These are phyloP conservation scores for Catocala fraxini DNA, from an alignment of 2,888 invertebrate species.

Conservation along the genomic window DNA sequence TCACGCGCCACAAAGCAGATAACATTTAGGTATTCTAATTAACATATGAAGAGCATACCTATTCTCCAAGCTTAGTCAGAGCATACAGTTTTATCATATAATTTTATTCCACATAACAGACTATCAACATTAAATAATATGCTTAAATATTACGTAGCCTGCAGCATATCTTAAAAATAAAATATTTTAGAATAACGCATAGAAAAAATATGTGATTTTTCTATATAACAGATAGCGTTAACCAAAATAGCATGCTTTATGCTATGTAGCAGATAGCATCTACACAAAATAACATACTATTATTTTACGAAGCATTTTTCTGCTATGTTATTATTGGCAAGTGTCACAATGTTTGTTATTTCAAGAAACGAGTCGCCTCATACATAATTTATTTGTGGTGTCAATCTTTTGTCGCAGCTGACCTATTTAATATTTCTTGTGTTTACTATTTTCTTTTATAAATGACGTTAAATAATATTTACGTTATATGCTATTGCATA, in stretches of 20 bases:
- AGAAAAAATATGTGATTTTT: too few species aligned
- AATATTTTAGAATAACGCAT: too few species aligned
- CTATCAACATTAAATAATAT: too few species aligned
- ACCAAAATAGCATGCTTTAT: conserved; percentile 1
- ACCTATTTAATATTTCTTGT: conserved; percentile 23
- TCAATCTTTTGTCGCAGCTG: conserved; percentile 31
- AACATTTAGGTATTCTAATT: too few species aligned
- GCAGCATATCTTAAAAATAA: too few species aligned
- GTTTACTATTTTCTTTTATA: conserved; percentile 2
- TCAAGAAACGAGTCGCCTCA: conserved; percentile 19
- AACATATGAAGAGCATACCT: too few species aligned
- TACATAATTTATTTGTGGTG: conserved; percentile 30
- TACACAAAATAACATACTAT: background rate
- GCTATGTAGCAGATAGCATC: background rate
- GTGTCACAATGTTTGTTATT: conserved; percentile 29
- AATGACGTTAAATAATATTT: background rate
- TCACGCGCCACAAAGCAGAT: too few species aligned
- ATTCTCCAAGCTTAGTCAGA: too few species aligned
- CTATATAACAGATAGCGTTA: background rate
- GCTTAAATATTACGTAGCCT: too few species aligned
- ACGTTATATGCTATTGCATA: background rate
- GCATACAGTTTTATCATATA: too few species aligned
- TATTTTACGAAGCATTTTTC: conserved; percentile 15
- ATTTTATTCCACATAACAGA: too few species aligned
- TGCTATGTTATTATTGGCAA: background rate